Base-by-base conservation (phyloP, 2,113 vertebrate species). In the Conger conger region DNA sequence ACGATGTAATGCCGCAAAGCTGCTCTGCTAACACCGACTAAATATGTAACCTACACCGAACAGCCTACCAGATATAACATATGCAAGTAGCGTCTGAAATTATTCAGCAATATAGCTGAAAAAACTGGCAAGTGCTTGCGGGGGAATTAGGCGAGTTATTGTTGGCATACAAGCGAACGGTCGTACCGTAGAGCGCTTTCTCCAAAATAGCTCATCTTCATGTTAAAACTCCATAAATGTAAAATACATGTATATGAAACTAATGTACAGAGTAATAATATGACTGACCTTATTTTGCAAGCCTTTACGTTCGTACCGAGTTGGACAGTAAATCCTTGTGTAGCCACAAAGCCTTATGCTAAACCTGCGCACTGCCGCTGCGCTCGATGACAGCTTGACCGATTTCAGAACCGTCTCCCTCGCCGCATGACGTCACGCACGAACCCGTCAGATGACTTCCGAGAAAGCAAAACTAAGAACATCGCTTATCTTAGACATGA, bases 401-500 rank as follows among this genome's bases (percentile, higher is more conserved):
- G 57, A 27, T 27, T 63, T 63, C 57, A 63, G 23, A 33, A 53
- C 18, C 1, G 50, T 36, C 50, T 37, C 27, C 38, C 4, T 20
- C 17, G 38, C 76, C 77, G 57, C 53, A 0, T 89, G 91, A 91
- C 89, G 89, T 54, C 88, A 76, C 7, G 42, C 85, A 82, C 88
- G 42, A 68, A 38, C 40, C 0, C 5, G 82, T 90, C 91, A 93
- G 85, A 84, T 91, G 91, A 20, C 35, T 2, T 50, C 50, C 79
- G 89, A 86, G 86, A 88, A 87, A 76, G n/a, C 16, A 4, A n/a
- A 54, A 1, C 33, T 5, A 33, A 33, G 82, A 45, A 7, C 8
- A 38, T 45, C 7, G 11, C 45, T 50, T 13, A 50, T 50, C 7
- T 50, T 42, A 6, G 40, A 42, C 40, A 4, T 9, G 40, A 9